Evolutionary conservation across 30 jellyfish, hydroid and myxozoan genomes (phyloP).

Genomic region (Pelagia noctiluca): DNA sequence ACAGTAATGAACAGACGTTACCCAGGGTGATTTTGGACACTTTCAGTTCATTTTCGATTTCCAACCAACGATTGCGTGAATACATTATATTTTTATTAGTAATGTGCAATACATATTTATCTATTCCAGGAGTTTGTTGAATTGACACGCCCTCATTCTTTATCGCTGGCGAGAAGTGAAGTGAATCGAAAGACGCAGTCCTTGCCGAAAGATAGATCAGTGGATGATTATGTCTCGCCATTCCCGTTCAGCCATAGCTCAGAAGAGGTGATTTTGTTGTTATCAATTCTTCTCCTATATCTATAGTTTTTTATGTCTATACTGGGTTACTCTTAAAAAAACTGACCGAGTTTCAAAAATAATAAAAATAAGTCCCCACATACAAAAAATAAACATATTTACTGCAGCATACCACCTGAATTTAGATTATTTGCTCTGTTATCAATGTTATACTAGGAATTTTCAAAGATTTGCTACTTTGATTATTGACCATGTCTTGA

Average conservation of each 20-base stretch:
- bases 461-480: no score
- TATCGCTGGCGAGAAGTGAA: constrained; percentile 27
- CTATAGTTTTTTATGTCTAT: not conserved
- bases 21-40: not conserved
- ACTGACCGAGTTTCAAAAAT: no score
- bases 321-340: not conserved
- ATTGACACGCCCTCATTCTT: constrained; percentile 30
- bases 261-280: constrained; percentile 30
- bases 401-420: no score
- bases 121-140: constrained; percentile 48
- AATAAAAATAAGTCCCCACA: no score
- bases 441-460: no score
- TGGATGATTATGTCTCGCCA: constrained; percentile 50
- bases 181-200: not conserved
- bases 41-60: not conserved
- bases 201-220: constrained; percentile 30
- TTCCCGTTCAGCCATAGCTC: constrained; percentile 37
- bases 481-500: no score
- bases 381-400: no score
- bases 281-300: not conserved
- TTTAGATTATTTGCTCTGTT: no score
- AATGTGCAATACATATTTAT: no score
- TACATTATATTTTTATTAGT: no score
- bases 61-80: not conserved
- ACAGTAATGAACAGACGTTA: no score